phyloP scores from a whole-genome alignment of 2,888 invertebrate genomes.

The Pristionchus mayeri region DNA sequence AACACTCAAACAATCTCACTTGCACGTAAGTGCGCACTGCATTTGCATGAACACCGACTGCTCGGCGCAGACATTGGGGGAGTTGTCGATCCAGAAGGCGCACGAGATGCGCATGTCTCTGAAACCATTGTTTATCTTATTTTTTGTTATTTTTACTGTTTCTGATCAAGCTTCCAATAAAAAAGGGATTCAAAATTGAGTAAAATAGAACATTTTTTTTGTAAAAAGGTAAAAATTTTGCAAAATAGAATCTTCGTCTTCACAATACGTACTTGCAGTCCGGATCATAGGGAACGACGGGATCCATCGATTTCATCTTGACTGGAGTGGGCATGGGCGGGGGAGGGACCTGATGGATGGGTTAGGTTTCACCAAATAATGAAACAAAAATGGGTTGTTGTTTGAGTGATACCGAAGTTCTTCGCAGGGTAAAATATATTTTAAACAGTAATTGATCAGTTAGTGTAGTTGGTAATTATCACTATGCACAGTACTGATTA shows the following conservation, averaged over 20 bases:
- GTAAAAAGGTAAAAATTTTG: too few relatives aligned
- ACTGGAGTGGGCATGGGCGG: conserved; percentile 26
- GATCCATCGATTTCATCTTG: conserved; percentile 14
- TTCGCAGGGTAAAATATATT: too few relatives aligned
- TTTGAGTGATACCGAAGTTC: too few relatives aligned
- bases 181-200: too few relatives aligned
- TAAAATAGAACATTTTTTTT: too few relatives aligned
- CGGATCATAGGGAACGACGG: conserved; percentile 9
- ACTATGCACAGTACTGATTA: too few relatives aligned
- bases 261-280: conserved; percentile 32
- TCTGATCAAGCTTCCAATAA: too few relatives aligned
- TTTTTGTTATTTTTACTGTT: neutral
- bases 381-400: neutral
- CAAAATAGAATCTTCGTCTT: neutral
- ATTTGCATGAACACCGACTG: conserved; percentile 67
- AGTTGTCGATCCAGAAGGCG: conserved; percentile 71
- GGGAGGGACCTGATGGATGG: neutral
- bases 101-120: conserved; percentile 61
- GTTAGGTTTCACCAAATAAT: neutral
- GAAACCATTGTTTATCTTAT: neutral
- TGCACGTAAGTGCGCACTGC: conserved; percentile 72
- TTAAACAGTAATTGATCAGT: too few relatives aligned
- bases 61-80: conserved; percentile 66
- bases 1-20: conserved; percentile 16
- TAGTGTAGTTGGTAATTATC: too few relatives aligned